Conservation (phyloP, 2,888 invertebrate species). For the Cantharis rustica region DNA sequence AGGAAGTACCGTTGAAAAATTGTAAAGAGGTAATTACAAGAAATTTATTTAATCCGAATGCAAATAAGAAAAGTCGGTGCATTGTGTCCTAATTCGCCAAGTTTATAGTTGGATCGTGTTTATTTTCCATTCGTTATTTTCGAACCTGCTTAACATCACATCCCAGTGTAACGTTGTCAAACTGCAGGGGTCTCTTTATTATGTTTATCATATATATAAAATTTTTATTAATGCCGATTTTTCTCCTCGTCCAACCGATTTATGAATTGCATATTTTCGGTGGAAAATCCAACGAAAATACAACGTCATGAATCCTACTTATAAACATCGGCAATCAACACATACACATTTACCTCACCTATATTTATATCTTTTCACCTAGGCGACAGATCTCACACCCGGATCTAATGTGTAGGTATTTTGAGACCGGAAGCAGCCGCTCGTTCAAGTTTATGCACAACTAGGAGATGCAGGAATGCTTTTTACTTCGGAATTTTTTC, state of each 20-base stretch:
- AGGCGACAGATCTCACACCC: slow-evolving; percentile 34
- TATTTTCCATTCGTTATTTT: slow-evolving; percentile 24
- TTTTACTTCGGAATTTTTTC: slow-evolving; percentile 1
- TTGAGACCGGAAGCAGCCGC: slow-evolving; percentile 48
- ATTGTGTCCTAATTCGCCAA: slow-evolving; percentile 9
- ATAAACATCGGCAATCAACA: slow-evolving; percentile 25
- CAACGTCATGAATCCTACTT: slow-evolving; percentile 9
- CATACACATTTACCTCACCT: slow-evolving; percentile 38
- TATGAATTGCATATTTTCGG: slow-evolving; percentile 11
- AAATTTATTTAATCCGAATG: slow-evolving; percentile 17
- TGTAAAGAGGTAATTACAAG: slow-evolving; percentile 19
- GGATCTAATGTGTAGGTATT: slow-evolving; percentile 38
- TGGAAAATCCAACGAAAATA: not conserved
- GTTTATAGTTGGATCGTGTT: slow-evolving; percentile 11
- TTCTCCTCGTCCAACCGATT: not conserved
- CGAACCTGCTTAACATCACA: slow-evolving; percentile 32
- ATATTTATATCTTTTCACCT: slow-evolving; percentile 44
- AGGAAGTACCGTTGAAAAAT: slow-evolving; percentile 38
- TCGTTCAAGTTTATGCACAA: slow-evolving; percentile 46
- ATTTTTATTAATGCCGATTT: not conserved
- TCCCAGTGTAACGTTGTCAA: slow-evolving; percentile 28
- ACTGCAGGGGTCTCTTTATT: slow-evolving; percentile 32
- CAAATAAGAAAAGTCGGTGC: slow-evolving; percentile 9
- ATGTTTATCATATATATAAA: slow-evolving; percentile 11
- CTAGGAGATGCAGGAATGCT: slow-evolving; percentile 32